These are phyloP conservation scores for Lepidurus arcticus DNA, from an alignment of 1,140 invertebrate genomes.

Conservation along the genomic window DNA sequence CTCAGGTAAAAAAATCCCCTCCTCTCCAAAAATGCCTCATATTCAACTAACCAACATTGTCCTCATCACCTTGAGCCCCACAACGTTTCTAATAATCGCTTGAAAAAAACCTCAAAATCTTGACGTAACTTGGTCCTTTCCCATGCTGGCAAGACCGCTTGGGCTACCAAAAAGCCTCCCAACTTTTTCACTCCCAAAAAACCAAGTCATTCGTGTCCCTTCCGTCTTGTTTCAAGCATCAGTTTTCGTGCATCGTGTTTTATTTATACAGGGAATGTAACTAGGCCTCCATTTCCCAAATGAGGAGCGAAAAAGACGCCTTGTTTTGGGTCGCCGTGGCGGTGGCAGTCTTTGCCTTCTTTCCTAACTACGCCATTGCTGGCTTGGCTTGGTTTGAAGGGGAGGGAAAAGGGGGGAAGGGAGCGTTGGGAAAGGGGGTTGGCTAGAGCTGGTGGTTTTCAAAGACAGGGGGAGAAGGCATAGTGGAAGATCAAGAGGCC, in stretches of 20 bases:
- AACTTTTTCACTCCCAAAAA: too few relatives aligned
- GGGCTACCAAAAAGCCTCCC: too few relatives aligned
- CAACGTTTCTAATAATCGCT: too few relatives aligned
- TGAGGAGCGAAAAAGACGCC: background rate
- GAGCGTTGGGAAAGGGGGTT: background rate
- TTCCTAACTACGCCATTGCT: conserved; percentile 3
- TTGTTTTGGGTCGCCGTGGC: background rate
- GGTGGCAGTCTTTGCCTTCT: background rate
- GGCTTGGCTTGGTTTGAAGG: background rate
- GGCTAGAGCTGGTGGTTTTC: background rate
- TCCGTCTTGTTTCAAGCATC: too few relatives aligned
- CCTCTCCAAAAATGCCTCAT: background rate
- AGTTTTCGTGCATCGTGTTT: too few relatives aligned
- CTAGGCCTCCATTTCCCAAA: background rate
- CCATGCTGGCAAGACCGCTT: too few relatives aligned
- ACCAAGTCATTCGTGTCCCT: too few relatives aligned
- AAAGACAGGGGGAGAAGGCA: conserved; percentile 9
- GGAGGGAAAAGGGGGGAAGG: background rate
- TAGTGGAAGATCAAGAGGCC: conserved; percentile 9
- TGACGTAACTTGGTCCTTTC: too few relatives aligned
- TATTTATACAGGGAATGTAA: background rate
- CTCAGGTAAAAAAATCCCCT: conserved; percentile 8
- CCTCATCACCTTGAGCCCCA: too few relatives aligned
- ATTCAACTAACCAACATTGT: background rate
- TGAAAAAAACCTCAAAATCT: too few relatives aligned